Evolutionary conservation across 2,797 vertebrate genomes (phyloP), one percentile per base, ranked within the genome.

Genomic region (Spheniscus humboldti): DNA sequence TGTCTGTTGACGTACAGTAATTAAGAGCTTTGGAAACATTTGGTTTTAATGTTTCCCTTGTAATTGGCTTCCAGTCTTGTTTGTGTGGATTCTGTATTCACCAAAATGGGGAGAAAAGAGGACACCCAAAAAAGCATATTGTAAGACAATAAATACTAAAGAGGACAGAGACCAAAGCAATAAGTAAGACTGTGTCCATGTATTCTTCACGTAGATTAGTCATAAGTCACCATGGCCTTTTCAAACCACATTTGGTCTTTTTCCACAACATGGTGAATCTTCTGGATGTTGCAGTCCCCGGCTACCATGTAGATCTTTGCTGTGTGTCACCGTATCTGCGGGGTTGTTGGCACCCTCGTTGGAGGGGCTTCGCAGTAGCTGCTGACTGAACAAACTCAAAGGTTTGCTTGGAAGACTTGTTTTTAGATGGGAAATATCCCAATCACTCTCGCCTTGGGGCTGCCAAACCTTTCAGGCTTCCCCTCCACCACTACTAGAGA

Each of bases 321-420:
- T 27, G 16, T 12, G 11, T 35, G 28, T 22, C 53, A 24, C 47
- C 2, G 0, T 4, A 31, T 9, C 31, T 35, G 15, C 3, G 27
- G 15, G 12, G 31, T 22, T 78, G 17, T 5, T 73, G 30, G 15
- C 20, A 47, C 6, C 13, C 27, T 35, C 2, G 23, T 2, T 37
- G 69, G 43, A 19, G 30, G 15, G 9, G 4, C 28, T 62, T 39
- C 1, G 4, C 6, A 56, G 28, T 4, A 56, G 28, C 27, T 62
- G 12, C 28, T 37, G 14, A 69, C 10, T 22, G 33, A 67, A 77
- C 63, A 84, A 43, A 48, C 48, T 59, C 10, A 28, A 56, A 43
- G 18, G 6, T 47, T 87, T 75, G 13, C n/a, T 9, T 20, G 30
- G 33, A 56, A 86, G 31, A 62, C 31, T 57, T 68, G 16, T 16